phyloP scores from a whole-genome alignment of 2,113 vertebrate genomes.

The Nyctereutes procyonoides region DNA sequence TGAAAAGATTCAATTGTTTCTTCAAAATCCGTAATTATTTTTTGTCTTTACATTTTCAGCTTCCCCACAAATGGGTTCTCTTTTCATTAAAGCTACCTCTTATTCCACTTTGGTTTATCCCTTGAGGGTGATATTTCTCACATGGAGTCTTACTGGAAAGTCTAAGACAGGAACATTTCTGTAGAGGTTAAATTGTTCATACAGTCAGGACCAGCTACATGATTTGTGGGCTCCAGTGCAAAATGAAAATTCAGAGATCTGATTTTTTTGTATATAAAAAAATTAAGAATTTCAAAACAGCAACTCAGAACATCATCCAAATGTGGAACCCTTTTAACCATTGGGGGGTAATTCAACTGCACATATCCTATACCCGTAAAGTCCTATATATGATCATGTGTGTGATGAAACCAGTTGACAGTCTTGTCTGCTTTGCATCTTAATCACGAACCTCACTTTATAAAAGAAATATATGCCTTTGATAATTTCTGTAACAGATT shows the following conservation, averaged over 20 bases:
- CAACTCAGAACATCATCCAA: not conserved
- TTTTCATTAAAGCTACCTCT: not conserved
- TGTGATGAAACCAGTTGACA: not conserved
- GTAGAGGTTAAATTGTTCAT: not conserved
- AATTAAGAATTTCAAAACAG: not conserved
- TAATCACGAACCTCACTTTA: not conserved
- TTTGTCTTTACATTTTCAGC: conserved; percentile 58
- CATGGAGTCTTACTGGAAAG: not conserved
- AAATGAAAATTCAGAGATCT: not conserved
- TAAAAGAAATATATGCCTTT: not conserved
- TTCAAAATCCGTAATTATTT: conserved; percentile 58
- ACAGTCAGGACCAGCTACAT: not conserved
- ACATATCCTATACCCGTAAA: not conserved
- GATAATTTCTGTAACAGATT: not conserved
- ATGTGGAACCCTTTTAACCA: not conserved
- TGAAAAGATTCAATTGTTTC: conserved; percentile 51
- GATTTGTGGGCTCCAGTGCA: not conserved
- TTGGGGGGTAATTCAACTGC: too few species aligned
- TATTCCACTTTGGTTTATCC: not conserved
- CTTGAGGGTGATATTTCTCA: not conserved
- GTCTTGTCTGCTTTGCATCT: not conserved
- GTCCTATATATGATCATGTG: too few species aligned
- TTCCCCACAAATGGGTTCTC: not conserved
- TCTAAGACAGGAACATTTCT: not conserved
- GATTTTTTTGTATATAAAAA: not conserved